These are phyloP conservation scores for Upupa epops DNA, from an alignment of 2,113 vertebrate genomes.

Conservation along the genomic window DNA sequence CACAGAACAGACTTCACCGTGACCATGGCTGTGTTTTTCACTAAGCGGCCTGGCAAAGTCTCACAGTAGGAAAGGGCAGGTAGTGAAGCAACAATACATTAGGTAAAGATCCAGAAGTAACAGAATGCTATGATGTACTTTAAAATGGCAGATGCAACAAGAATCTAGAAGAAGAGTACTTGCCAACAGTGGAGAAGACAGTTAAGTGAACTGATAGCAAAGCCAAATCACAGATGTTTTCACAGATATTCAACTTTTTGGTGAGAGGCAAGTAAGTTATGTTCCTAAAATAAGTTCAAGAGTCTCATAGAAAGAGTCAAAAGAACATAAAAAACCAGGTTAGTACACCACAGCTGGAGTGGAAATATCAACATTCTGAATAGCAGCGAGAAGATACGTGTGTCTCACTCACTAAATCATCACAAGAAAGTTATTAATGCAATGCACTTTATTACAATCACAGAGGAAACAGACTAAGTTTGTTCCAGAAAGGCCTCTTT, in stretches of 20 bases:
- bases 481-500: background rate
- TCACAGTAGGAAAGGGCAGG: background rate
- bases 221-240: background rate
- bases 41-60: background rate
- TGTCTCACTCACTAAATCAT: background rate
- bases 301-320: background rate
- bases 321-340: background rate
- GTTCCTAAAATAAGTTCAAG: background rate
- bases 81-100: background rate
- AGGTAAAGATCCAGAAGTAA: background rate
- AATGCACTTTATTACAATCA: background rate
- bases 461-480: background rate
- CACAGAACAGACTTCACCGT: background rate
- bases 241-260: background rate
- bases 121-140: background rate
- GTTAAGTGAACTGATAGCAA: background rate
- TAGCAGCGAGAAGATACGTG: no score
- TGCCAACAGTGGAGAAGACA: background rate
- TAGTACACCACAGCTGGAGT: background rate
- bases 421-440: background rate
- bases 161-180: background rate
- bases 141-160: background rate
- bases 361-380: background rate
- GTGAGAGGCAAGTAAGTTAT: background rate
- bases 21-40: rapidly evolving